Base-by-base conservation (phyloP, 30 jellyfish, hydroid and myxozoan species). In the Sanderia malayensis region DNA sequence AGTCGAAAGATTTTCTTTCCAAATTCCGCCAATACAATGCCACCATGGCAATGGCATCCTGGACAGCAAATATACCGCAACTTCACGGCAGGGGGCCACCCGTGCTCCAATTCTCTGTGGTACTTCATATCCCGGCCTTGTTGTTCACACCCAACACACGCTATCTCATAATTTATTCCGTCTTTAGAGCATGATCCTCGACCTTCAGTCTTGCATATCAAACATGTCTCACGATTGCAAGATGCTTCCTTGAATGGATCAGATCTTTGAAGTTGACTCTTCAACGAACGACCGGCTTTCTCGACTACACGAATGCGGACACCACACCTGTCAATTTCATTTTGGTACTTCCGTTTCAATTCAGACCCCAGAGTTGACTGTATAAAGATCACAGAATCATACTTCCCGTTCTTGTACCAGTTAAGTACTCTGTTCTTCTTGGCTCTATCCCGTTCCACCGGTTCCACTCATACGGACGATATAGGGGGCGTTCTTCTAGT, bases 301-400 rank as follows among this genome's bases (percentile, higher is more conserved):
- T 67, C 79, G 65, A 67, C 66, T 4, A 44, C 66, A 6, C 44
- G 34, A 58, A 32, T 67, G 24, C 44, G 34, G 63, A 67, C 21
- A n/a, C 66, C 66, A 19, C 18, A 31, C 44, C 61, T 58, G 34
- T 67, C 44, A 27, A 67, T 67, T 58, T 1, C 65, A 11, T 3
- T 22, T 41, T 25, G 24, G 44, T 32, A 32, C 44, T 33, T 67
- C 44, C 79, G 34, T 64, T 67, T 53, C 22, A 67, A 30, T 58
- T 34, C 79, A 7, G 79, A 67, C 44, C 79, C 30, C 44, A 64
- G 79, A 33, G 79, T 67, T 41, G 55, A 41, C 55, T 15, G 55
- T 41, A 8, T 15, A 15, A 41, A 41, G 55, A 41, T 41, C 55
- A 41, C 55, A 8, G 55, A 41, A 8, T 41, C 55, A 41, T 41